Evolutionary conservation across 2,888 invertebrate genomes (phyloP).

Genomic region (Drosophila stalkeri): DNA sequence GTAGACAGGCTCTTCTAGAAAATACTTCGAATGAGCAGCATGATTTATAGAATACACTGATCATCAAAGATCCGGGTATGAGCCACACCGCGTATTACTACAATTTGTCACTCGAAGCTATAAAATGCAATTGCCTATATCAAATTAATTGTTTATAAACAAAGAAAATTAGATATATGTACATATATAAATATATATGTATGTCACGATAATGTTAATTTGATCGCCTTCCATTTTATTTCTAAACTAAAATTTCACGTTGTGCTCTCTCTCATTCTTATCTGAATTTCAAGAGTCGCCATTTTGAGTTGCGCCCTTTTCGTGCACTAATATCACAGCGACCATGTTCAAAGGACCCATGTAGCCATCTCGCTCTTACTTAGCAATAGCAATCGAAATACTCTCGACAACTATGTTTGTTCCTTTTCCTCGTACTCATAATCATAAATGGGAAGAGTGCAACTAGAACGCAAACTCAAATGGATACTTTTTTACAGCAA

Average conservation of each 20-base stretch:
- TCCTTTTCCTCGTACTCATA: background rate
- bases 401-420: background rate
- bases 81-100: background rate
- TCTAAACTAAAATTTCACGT: background rate
- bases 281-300: no score
- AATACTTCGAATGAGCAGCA: background rate
- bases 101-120: background rate
- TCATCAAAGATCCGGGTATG: background rate
- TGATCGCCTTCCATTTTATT: background rate
- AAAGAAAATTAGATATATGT: background rate
- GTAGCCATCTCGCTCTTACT: background rate
- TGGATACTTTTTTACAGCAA: background rate
- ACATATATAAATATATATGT: background rate
- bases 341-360: background rate
- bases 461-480: background rate
- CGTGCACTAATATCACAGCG: background rate
- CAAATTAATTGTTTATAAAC: background rate
- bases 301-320: background rate
- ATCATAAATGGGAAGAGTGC: background rate
- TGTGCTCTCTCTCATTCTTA: background rate
- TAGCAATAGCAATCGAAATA: fast-evolving
- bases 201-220: background rate
- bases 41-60: background rate
- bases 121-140: background rate
- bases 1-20: background rate